These are phyloP conservation scores for Lagopus muta DNA, from an alignment of 2,113 vertebrate genomes.

Conservation along the genomic window DNA sequence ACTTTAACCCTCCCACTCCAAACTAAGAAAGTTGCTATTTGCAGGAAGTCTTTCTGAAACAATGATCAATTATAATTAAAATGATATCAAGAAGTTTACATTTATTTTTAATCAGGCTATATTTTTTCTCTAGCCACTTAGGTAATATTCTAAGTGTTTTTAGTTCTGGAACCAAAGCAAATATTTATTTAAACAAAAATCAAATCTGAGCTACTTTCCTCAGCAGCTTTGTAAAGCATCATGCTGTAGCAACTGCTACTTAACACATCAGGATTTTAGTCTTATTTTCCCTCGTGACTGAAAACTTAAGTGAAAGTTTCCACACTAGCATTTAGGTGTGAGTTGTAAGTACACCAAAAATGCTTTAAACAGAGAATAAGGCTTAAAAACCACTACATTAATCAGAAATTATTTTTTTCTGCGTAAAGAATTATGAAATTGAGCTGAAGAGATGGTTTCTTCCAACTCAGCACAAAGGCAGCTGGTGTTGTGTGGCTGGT, in stretches of 20 bases:
- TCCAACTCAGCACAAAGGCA: neutral
- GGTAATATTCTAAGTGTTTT: neutral
- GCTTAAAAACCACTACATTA: neutral
- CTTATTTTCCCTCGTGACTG: neutral
- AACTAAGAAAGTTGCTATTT: neutral
- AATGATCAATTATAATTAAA: neutral
- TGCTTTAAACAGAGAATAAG: neutral
- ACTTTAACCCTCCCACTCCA: neutral
- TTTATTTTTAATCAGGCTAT: neutral
- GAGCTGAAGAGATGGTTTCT: neutral
- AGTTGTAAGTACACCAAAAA: neutral
- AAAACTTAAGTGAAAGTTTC: neutral
- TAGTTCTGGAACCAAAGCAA: neutral
- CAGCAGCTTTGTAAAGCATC: neutral
- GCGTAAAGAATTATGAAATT: neutral
- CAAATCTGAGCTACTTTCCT: neutral
- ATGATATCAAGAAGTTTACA: neutral
- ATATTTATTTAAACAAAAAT: neutral
- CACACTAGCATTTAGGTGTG: neutral
- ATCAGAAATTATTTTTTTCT: neutral
- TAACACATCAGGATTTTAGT: neutral
- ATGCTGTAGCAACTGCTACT: neutral
- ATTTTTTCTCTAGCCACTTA: neutral
- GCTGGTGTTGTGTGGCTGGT: neutral
- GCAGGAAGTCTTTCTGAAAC: neutral